Evolutionary conservation across 2,888 invertebrate species (phyloP).

Genomic region (Caprella mutica): DNA sequence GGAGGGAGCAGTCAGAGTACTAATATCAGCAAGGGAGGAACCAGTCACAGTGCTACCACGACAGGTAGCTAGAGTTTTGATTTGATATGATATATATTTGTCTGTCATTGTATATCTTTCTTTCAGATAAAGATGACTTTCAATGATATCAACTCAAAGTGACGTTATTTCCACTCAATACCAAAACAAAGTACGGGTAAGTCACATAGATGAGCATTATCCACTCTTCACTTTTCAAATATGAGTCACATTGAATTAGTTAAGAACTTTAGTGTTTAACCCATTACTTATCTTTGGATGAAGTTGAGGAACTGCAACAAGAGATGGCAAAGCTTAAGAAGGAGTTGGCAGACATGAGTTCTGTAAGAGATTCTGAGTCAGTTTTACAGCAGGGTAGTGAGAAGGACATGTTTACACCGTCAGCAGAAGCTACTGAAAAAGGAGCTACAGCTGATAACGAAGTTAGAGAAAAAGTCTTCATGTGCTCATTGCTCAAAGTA

Average conservation of each 20-base stretch:
- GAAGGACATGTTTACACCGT: too few species aligned
- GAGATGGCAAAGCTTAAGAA: slow-evolving; percentile 14
- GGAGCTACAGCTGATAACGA: background rate
- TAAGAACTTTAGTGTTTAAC: background rate
- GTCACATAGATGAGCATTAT: background rate
- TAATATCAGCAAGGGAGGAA: too few species aligned
- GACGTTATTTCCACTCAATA: slow-evolving; percentile 18
- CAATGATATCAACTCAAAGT: slow-evolving; percentile 20
- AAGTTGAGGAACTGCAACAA: slow-evolving; percentile 14
- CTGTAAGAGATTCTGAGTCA: slow-evolving; percentile 2
- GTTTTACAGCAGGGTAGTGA: too few species aligned
- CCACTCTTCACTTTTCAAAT: background rate
- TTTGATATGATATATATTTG: too few species aligned
- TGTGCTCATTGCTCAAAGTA: too few species aligned
- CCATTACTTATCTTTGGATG: slow-evolving; percentile 11
- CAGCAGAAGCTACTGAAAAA: background rate
- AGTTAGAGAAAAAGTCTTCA: background rate
- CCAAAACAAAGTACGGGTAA: slow-evolving; percentile 18
- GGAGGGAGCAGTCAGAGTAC: too few species aligned
- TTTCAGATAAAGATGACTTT: slow-evolving; percentile 18
- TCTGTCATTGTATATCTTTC: too few species aligned
- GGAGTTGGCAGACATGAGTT: slow-evolving; percentile 7
- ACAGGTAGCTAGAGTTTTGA: too few species aligned
- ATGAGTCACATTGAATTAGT: background rate
- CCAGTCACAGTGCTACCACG: too few species aligned